Base-by-base conservation (phyloP, 2,888 invertebrate species). In the Linnaemya tessellans region DNA sequence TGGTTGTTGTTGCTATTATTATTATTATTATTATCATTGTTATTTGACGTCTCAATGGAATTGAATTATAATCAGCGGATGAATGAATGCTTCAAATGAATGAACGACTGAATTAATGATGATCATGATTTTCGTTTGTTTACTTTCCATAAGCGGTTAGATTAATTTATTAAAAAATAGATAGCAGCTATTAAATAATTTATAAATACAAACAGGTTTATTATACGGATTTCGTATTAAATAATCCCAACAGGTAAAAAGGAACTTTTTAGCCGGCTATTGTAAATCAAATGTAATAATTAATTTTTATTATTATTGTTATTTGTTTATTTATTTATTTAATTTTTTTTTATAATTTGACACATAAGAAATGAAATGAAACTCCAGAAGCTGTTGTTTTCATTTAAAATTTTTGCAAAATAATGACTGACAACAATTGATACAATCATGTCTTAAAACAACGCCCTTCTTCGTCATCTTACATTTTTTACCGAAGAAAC, bases 11-110 rank as follows among this genome's bases (percentile, higher is more conserved):
- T 54, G 41, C 65, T 78, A 25, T 67, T 84, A 38, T 25, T 80
- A 13, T 43, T 75, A 46, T 20, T 74, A 35, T 73, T 51, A 51
- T 73, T 71, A 54, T 84, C 60, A 65, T 83, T 77, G 62, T 77
- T 80, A 54, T 77, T 82, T 85, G 79, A 85, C 82, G 82, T 85
- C 82, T 85, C 85, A 85, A 80, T 85, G 79, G 82, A 82, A 85
- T 85, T 85, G 79, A 75, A 71, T 78, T 67, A 25, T 71, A 78
- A 78, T 65, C 65, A 60, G 64, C 67, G 71, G 71, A 18, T 80
- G 54, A 18, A 60, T 18, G 38, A 68, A 60, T 73, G 18, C 30
- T 68, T 68, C 30, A 54, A 38, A 51, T 54, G 68, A 58, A 79
- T 75, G 18, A 73, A 79, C 70, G 46, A 67, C 49, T 68, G 60